Conservation (phyloP, 2,113 vertebrate species). For the Oncorhynchus clarkii region DNA sequence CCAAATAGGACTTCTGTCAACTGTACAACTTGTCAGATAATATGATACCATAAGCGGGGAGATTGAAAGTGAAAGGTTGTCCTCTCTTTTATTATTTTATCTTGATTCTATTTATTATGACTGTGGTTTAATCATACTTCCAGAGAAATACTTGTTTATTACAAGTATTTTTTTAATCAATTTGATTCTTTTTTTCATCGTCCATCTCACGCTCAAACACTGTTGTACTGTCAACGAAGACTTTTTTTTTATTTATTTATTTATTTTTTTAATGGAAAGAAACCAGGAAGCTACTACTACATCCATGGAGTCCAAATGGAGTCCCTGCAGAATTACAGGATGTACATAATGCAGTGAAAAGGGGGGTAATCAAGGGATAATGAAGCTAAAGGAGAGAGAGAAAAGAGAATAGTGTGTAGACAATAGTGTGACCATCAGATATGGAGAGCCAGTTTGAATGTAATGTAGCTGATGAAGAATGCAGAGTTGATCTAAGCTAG, state of each 20-base stretch:
- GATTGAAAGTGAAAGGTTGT: background rate
- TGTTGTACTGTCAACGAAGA: background rate
- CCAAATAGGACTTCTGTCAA: background rate
- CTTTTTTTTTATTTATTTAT: background rate
- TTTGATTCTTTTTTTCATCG: background rate
- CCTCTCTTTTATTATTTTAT: background rate
- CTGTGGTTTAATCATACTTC: background rate
- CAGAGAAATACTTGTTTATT: background rate
- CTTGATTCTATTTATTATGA: background rate
- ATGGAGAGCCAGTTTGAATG: slow-evolving; percentile 36
- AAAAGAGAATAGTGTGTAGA: background rate
- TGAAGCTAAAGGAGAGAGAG: background rate
- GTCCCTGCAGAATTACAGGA: too few species aligned
- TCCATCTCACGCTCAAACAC: background rate
- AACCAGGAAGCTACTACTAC: background rate
- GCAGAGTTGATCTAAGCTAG: too few species aligned
- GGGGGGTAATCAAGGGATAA: too few species aligned
- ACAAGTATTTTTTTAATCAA: background rate
- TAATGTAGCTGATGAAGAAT: slow-evolving; percentile 20
- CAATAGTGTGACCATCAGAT: too few species aligned
- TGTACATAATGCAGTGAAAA: too few species aligned
- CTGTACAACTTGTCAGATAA: background rate
- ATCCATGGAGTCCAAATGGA: background rate
- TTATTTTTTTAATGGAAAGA: background rate
- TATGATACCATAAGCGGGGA: background rate